Evolutionary conservation across 1,140 invertebrate genomes (phyloP).

Genomic region (Cheumatopsyche charites): DNA sequence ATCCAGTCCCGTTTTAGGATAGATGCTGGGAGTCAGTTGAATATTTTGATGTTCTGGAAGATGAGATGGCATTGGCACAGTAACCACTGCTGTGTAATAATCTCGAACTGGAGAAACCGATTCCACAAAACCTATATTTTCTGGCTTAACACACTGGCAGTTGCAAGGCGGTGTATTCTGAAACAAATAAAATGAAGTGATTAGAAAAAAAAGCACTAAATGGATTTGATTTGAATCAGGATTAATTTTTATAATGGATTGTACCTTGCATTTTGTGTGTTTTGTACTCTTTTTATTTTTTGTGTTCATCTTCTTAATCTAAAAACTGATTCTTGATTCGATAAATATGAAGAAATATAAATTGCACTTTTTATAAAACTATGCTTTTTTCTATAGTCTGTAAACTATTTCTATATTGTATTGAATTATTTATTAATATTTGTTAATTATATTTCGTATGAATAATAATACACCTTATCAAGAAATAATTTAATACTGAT

Average conservation of each 20-base stretch:
- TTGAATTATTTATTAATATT: too few species aligned
- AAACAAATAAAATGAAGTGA: slow-evolving; percentile 25
- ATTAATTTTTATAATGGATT: neutral
- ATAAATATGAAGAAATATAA: too few species aligned
- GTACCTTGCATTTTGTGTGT: neutral
- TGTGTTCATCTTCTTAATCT: too few species aligned
- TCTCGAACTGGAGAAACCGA: slow-evolving; percentile 28
- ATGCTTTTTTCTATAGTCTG: too few species aligned
- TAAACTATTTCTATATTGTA: too few species aligned
- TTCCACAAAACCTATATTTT: slow-evolving; percentile 22
- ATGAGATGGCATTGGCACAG: slow-evolving; percentile 38
- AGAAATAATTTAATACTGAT: too few species aligned
- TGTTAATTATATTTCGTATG: too few species aligned
- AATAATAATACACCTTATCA: too few species aligned
- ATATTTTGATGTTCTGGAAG: slow-evolving; percentile 20
- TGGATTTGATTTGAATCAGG: neutral
- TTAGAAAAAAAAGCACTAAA: slow-evolving; percentile 9
- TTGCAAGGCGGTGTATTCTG: slow-evolving; percentile 38
- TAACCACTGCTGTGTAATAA: slow-evolving; percentile 44
- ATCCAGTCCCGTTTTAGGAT: slow-evolving; percentile 45
- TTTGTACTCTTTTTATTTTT: too few species aligned
- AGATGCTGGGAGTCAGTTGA: slow-evolving; percentile 24
- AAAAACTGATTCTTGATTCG: too few species aligned
- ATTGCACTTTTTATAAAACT: too few species aligned
- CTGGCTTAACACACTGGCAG: slow-evolving; percentile 35